These are phyloP conservation scores for Drosophila sproati DNA, from an alignment of 1,140 invertebrate genomes.

Conservation along the genomic window DNA sequence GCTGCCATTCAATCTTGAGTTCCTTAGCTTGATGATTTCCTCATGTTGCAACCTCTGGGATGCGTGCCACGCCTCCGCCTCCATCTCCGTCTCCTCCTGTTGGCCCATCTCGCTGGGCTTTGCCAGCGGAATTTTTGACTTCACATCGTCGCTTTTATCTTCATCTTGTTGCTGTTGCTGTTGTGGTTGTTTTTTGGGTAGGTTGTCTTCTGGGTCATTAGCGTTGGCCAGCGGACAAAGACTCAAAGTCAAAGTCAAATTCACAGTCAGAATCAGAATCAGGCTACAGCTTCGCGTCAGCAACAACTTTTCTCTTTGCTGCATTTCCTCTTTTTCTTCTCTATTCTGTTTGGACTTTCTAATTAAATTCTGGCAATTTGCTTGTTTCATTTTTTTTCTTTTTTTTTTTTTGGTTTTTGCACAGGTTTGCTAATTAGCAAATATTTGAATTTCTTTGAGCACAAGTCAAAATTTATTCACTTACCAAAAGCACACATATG, in stretches of 20 bases:
- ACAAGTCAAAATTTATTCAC: too few species aligned
- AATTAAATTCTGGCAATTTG: conserved; percentile 26
- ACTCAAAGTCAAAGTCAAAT: background rate
- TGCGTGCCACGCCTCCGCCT: too few species aligned
- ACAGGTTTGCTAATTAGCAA: background rate
- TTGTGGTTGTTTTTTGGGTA: conserved; percentile 8
- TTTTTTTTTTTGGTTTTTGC: background rate
- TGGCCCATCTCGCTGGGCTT: conserved; percentile 1
- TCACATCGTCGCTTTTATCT: conserved; percentile 56
- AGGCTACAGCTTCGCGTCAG: too few species aligned
- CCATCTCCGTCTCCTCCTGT: background rate
- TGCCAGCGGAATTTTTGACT: conserved; percentile 34
- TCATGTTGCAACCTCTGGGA: too few species aligned
- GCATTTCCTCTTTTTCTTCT: conserved; percentile 36
- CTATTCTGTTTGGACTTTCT: background rate
- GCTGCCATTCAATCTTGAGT: background rate
- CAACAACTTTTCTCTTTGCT: background rate
- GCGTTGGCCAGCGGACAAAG: conserved; percentile 32
- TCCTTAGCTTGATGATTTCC: background rate
- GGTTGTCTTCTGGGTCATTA: conserved; percentile 53
- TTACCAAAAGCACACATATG: too few species aligned
- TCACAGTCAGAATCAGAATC: too few species aligned
- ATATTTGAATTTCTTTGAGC: too few species aligned
- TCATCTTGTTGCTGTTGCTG: conserved; percentile 23
- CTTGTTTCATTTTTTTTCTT: background rate